Percentiles rank a stretch among this genome's conserved stretches.
phyloP scores from a whole-genome alignment of 2,797 vertebrate species.

The Euthynnus affinis region DNA sequence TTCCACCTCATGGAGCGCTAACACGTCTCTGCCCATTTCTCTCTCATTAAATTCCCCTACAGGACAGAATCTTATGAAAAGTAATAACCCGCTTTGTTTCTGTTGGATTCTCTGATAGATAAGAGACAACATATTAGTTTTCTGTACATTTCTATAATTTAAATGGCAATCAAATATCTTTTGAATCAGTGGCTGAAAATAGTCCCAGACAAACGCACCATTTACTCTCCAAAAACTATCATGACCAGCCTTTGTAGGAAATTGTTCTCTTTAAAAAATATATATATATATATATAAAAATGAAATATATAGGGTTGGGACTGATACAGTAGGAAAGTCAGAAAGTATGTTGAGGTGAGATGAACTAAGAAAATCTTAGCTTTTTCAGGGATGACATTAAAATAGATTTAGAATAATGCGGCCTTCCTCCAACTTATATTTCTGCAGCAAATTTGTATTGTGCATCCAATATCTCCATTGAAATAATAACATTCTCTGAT shows the following conservation, averaged over 20 bases:
- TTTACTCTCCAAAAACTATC: neutral
- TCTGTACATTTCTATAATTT: too few species aligned
- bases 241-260: neutral
- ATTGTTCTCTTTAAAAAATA: too few species aligned
- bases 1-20: constrained; percentile 73
- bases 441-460: too few species aligned
- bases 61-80: neutral
- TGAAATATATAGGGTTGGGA: too few species aligned
- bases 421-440: neutral
- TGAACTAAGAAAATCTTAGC: neutral
- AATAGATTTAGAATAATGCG: neutral
- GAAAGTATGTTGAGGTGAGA: neutral
- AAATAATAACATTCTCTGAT: too few species aligned
- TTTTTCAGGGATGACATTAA: neutral
- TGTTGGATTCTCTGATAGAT: neutral
- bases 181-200: constrained; percentile 4
- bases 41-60: constrained; percentile 25
- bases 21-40: constrained; percentile 2
- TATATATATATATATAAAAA: too few species aligned
- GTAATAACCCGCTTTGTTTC: constrained; percentile 8
- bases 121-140: neutral
- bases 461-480: too few species aligned
- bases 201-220: neutral
- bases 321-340: too few species aligned
- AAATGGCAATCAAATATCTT: neutral